Evolutionary conservation across 1,140 invertebrate genomes (phyloP).

Genomic region (Laupala kohalensis): DNA sequence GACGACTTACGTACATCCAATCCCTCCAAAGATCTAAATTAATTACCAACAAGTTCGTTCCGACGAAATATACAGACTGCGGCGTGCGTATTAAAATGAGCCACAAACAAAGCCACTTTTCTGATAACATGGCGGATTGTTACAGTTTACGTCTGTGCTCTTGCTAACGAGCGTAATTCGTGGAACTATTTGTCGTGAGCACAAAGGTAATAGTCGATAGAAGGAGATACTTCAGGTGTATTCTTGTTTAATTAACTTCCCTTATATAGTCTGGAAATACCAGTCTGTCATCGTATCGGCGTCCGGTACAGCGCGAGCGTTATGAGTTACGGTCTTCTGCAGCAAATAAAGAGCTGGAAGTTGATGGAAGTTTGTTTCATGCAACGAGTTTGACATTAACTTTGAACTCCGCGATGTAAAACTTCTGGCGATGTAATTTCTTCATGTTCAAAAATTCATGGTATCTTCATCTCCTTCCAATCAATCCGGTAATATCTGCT

Average conservation of each 20-base stretch:
- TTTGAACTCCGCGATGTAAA: neutral
- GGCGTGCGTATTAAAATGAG: neutral
- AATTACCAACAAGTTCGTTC: neutral
- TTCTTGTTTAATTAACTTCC: neutral
- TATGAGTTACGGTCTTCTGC: neutral
- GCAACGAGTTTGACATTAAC: neutral
- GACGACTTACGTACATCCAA: neutral
- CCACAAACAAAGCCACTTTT: neutral
- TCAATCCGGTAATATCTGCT: too few relatives aligned
- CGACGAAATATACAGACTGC: neutral
- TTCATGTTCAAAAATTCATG: too few relatives aligned
- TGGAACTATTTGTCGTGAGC: neutral
- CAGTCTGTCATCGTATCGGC: neutral
- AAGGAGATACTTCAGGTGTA: neutral
- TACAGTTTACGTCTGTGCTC: neutral
- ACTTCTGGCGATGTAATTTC: too few relatives aligned
- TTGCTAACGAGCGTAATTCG: neutral
- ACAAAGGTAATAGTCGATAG: neutral
- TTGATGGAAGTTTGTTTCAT: neutral
- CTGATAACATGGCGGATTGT: neutral
- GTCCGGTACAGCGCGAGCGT: neutral
- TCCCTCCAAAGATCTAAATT: neutral
- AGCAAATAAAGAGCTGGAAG: neutral
- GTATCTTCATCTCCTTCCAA: too few relatives aligned
- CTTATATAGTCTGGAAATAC: neutral